Conservation (phyloP, 1,140 invertebrate species). For the Listronotus oregonensis region DNA sequence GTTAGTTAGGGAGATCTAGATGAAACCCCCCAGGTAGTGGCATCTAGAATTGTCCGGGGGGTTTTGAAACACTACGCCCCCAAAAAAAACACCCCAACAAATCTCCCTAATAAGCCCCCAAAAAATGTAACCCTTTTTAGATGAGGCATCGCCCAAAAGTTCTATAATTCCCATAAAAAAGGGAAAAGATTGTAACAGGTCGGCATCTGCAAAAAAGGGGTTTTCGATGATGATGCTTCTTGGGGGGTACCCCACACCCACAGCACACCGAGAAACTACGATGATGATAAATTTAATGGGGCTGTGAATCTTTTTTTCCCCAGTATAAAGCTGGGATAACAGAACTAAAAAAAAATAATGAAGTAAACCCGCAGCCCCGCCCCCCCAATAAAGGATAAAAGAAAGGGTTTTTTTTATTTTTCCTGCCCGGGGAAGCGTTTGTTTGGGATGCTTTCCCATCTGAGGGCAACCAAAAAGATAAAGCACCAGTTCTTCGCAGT, state of each 20-base stretch:
- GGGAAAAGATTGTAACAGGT: slow-evolving; percentile 41
- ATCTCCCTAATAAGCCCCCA: slow-evolving; percentile 59
- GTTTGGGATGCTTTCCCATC: slow-evolving; percentile 66
- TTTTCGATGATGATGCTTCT: slow-evolving; percentile 42
- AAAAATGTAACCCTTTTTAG: slow-evolving; percentile 57
- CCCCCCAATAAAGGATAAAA: slow-evolving; percentile 51
- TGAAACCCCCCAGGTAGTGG: slow-evolving; percentile 69
- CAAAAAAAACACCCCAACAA: slow-evolving; percentile 54
- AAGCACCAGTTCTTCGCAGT: slow-evolving; percentile 56
- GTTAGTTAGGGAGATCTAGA: slow-evolving; percentile 81
- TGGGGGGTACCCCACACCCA: slow-evolving; percentile 17
- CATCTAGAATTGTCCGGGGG: slow-evolving; percentile 64
- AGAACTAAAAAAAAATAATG: slow-evolving; percentile 47
- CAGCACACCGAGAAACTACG: slow-evolving; percentile 26
- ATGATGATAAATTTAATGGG: slow-evolving; percentile 14
- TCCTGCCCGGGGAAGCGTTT: slow-evolving; percentile 63
- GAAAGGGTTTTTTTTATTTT: slow-evolving; percentile 41
- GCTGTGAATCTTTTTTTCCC: slow-evolving; percentile 26
- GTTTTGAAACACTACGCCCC: slow-evolving; percentile 52
- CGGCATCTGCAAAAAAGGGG: slow-evolving; percentile 41
- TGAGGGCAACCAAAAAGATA: slow-evolving; percentile 62
- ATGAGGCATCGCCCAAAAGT: slow-evolving; percentile 63
- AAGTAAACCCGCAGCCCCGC: slow-evolving; percentile 46
- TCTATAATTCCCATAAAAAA: slow-evolving; percentile 42
- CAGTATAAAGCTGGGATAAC: slow-evolving; percentile 37